Base-by-base conservation (phyloP, 2,797 vertebrate genomes). In the Argyrosomus regius region DNA sequence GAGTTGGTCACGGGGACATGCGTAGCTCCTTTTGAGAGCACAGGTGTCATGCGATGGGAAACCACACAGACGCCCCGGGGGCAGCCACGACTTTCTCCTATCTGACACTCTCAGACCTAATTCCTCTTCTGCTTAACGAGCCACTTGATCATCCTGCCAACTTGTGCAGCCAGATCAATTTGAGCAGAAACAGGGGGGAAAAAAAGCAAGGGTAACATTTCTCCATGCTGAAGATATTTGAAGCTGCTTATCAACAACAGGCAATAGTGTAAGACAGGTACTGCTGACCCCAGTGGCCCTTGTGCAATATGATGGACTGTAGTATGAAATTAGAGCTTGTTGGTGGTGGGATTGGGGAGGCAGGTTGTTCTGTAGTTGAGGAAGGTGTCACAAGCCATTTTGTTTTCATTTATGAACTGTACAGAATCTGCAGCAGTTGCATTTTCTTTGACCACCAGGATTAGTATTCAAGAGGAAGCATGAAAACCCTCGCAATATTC, bases 91-190 rank as follows among this genome's bases (percentile, higher is more conserved):
- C 86, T 91, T 86, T 86, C 81, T 83, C 71, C 77, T 86, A 59
- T 89, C 88, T 88, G 87, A 92, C 87, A 77, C 82, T 74, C 72
- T 85, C 87, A 81, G 66, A 86, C 88, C 87, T 90, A 93, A 92
- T 92, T 91, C 89, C 80, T 93, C 87, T 80, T 78, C 76, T 86
- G 83, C 83, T 61, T 94, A 94, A 94, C 88, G 88, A 94, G 91
- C 92, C 93, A 90, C 89, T 94, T 93, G 92, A 94, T 95, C 93
- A 94, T 92, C 77, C 81, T 90, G 93, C 89, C 88, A 87, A 77
- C 87, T 83, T 60, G 80, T 67, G 78, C 78, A 48, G 64, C 82
- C 86, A 69, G 88, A 94, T 95, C 93, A 93, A 93, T 93, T 88
- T 49, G 59, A 82, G 61, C 53, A 68, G 56, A 62, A 77, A 66